A percentile compares a stretch with the other conserved stretches of the same genome.
These are phyloP conservation scores for Actias luna DNA, from an alignment of 2,888 invertebrate genomes.

Conservation along the genomic window DNA sequence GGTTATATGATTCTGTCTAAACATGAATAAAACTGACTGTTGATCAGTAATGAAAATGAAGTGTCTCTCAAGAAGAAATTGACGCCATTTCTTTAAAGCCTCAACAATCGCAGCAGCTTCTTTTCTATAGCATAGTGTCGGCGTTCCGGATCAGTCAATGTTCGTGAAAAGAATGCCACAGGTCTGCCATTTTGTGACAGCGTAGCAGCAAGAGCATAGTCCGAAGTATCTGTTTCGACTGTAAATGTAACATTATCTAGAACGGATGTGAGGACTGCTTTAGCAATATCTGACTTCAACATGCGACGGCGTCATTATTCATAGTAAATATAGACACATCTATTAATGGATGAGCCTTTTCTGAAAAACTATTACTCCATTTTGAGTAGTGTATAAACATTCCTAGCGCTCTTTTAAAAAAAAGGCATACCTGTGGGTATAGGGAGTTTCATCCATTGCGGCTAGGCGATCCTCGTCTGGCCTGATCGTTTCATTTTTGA, in stretches of 20 bases:
- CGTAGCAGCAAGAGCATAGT: slow-evolving; percentile 11
- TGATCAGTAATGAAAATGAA: not conserved
- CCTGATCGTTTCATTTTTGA: not conserved
- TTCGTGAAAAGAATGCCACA: not conserved
- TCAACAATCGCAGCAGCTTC: not conserved
- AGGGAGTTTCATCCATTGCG: not conserved
- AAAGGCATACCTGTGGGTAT: not conserved
- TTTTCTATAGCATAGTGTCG: not conserved
- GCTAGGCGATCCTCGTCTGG: not conserved
- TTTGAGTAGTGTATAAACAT: not conserved
- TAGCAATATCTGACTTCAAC: not conserved
- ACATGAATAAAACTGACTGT: not conserved
- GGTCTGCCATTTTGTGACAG: slow-evolving; percentile 15
- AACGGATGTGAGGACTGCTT: not conserved
- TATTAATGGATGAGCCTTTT: not conserved
- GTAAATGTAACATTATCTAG: slow-evolving; percentile 8
- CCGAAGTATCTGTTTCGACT: slow-evolving; percentile 16
- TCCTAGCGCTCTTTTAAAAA: not conserved
- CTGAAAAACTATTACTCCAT: not conserved
- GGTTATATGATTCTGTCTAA: not conserved
- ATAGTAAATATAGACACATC: not conserved
- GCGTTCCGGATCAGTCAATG: not conserved
- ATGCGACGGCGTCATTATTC: not conserved
- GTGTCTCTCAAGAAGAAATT: not conserved
- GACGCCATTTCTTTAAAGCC: not conserved